Percentiles rank a stretch among this genome's conserved stretches.
These are phyloP conservation scores for Crenuchus spilurus DNA, from an alignment of 2,797 vertebrate genomes.

Conservation along the genomic window DNA sequence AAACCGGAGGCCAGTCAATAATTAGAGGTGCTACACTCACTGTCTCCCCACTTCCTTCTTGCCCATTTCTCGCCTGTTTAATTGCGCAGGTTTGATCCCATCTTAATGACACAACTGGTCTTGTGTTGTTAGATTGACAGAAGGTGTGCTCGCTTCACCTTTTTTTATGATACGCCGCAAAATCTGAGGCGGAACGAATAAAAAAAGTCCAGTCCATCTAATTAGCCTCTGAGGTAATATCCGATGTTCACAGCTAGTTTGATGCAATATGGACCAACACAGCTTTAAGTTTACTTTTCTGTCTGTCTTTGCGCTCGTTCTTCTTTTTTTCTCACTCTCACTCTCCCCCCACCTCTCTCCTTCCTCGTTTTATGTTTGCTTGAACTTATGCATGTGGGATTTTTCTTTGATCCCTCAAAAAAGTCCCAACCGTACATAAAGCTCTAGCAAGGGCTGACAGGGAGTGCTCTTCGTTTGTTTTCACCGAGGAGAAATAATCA, in stretches of 20 bases:
- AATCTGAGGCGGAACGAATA: background rate
- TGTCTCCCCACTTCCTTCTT: constrained; percentile 59
- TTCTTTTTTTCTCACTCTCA: constrained; percentile 4
- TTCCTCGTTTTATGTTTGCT: constrained; percentile 66
- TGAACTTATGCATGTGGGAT: constrained; percentile 67
- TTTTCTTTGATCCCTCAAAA: constrained; percentile 73
- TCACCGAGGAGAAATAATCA: constrained; percentile 76
- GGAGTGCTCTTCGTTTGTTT: constrained; percentile 63
- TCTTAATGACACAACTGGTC: constrained; percentile 5
- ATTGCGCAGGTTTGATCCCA: constrained; percentile 77
- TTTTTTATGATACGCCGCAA: background rate
- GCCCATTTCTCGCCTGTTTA: constrained; percentile 67
- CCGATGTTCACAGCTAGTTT: constrained; percentile 38
- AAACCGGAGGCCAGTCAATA: constrained; percentile 76
- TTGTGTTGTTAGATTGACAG: constrained; percentile 24
- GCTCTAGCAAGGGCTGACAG: constrained; percentile 69
- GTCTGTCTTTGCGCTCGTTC: constrained; percentile 35
- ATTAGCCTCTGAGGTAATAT: constrained; percentile 31
- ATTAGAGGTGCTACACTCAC: constrained; percentile 74
- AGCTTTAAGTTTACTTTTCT: constrained; percentile 59
- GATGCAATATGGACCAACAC: constrained; percentile 51
- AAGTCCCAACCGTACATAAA: constrained; percentile 67
- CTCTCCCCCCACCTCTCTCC: background rate
- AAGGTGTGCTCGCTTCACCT: constrained; percentile 27
- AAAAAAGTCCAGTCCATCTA: constrained; percentile 22